These are phyloP conservation scores for Bruchidius siliquastri DNA, from an alignment of 2,888 invertebrate genomes.

Conservation along the genomic window DNA sequence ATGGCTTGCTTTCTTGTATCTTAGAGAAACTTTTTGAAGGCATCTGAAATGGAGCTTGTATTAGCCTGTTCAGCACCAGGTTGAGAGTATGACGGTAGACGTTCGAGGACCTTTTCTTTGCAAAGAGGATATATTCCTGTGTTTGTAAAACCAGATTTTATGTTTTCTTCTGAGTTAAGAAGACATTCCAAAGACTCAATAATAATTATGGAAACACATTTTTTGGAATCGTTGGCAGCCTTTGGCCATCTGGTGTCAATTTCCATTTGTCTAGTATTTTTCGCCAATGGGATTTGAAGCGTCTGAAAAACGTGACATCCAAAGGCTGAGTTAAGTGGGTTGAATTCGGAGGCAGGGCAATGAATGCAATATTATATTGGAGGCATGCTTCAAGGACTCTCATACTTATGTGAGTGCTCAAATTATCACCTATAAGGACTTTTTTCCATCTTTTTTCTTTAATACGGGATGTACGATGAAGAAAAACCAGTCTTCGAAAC, in stretches of 20 bases:
- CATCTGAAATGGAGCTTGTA: slow-evolving; percentile 4
- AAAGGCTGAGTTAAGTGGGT: no score
- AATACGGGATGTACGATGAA: slow-evolving; percentile 20
- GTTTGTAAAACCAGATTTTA: slow-evolving; percentile 5
- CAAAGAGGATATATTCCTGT: slow-evolving; percentile 8
- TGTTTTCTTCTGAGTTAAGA: slow-evolving; percentile 5
- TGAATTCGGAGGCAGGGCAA: slow-evolving; percentile 1
- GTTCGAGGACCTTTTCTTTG: slow-evolving; percentile 5
- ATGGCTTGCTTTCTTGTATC: slow-evolving; percentile 5
- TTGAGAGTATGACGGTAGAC: slow-evolving; percentile 6
- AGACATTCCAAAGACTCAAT: slow-evolving; percentile 3
- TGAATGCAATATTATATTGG: slow-evolving; percentile 34
- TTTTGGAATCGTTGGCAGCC: slow-evolving; percentile 9
- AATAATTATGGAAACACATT: slow-evolving; percentile 8
- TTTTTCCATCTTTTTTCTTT: no score
- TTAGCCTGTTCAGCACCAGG: slow-evolving; percentile 3
- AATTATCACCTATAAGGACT: no score
- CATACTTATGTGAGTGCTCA: no score
- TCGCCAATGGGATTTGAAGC: no score
- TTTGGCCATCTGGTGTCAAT: slow-evolving; percentile 9
- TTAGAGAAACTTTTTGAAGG: slow-evolving; percentile 5
- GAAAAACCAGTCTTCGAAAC: slow-evolving; percentile 30
- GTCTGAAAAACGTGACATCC: no score
- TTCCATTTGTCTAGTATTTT: no score
- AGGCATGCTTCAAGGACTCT: slow-evolving; percentile 2